Evolutionary conservation across 92 coral and sea anemone genomes (phyloP), one percentile per base, ranked within the genome.

Genomic region (Palythoa grandis): DNA sequence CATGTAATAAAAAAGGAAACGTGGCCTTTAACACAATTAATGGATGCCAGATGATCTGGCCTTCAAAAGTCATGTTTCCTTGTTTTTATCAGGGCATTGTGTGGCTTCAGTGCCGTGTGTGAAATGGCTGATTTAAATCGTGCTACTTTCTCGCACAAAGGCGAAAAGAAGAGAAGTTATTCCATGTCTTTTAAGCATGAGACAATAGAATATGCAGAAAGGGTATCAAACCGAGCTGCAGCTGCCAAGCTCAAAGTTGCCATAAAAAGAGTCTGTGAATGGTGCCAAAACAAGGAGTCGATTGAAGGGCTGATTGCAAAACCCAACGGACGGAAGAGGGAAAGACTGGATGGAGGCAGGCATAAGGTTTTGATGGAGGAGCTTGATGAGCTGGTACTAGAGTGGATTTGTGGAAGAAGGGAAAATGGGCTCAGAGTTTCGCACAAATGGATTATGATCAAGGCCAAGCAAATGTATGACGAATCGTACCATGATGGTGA

Each of bases 331-430:
- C 67, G 29, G 10, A 57, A 79, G 76, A 70, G 83, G 69, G 71
- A 79, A 58, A 70, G 86, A 48, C 82, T 79, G 12, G 83, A 72
- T 74, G 82, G 86, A 47, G 90, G 72, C 19, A 86, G 90, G 67
- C 66, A 86, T 13, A 87, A 87, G 83, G 84, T 79, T 35, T 67
- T 76, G 23, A 52, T 70, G 9, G 73, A 73, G 53, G 92, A 79
- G 14, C 80, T 86, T 15, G 84, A 89, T 38, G 72, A 74, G 40
- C 74, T 78, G 37, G 52, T 86, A 47, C 86, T 89, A 24, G 89
- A 86, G 23, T 79, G 92, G 89, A 82, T 78, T 82, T 38, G 29
- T 74, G 88, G 83, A 57, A 22, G 89, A 87, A 90, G 87, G 25
- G 82, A 86, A 24, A 86, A 78, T 39, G 87, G 85, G 71, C 83